Conservation (phyloP, 2,113 vertebrate species). For the Thomomys bottae region DNA sequence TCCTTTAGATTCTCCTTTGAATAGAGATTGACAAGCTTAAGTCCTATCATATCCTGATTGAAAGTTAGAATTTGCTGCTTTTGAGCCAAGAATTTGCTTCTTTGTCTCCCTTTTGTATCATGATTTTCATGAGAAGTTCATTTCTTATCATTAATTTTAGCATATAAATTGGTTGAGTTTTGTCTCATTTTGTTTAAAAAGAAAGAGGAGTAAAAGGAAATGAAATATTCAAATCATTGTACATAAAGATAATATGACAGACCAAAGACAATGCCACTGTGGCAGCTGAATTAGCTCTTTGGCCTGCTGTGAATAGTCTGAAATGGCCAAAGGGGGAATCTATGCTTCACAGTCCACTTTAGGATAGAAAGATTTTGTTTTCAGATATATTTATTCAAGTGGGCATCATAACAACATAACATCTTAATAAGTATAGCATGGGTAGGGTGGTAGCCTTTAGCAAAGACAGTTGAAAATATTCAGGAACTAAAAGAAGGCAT, state of each 20-base stretch:
- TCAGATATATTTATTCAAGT: background rate
- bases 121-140: constrained; percentile 50
- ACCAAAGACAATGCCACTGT: background rate
- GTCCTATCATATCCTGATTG: background rate
- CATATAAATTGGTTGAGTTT: constrained; percentile 1
- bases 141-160: constrained; percentile 48
- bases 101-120: constrained; percentile 21
- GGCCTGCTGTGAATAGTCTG: background rate
- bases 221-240: constrained; percentile 9
- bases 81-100: constrained; percentile 45
- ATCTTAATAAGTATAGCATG: background rate
- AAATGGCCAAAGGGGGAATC: background rate
- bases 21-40: constrained; percentile 20
- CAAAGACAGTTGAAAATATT: background rate
- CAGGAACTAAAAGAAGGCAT: background rate
- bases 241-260: background rate
- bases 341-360: background rate
- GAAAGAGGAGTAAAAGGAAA: background rate
- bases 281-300: background rate
- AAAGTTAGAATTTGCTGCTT: constrained; percentile 8
- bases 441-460: too few species aligned
- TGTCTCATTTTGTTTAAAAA: constrained; percentile 27
- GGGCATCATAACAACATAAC: background rate
- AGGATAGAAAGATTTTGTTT: background rate
- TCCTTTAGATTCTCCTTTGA: background rate